These are phyloP conservation scores for Machimus rusticus DNA, from an alignment of 2,888 invertebrate genomes.

Conservation along the genomic window DNA sequence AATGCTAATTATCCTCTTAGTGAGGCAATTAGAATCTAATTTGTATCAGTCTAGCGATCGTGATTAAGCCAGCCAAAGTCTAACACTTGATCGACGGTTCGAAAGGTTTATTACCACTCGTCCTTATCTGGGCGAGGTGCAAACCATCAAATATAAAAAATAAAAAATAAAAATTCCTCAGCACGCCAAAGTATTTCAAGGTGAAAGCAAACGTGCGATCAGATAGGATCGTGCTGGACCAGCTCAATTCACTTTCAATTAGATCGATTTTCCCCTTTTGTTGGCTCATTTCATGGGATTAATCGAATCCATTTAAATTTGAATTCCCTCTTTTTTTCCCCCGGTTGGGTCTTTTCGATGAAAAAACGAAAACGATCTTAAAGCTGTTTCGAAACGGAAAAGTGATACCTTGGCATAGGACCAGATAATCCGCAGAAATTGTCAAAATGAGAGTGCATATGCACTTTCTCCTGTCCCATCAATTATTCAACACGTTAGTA, in stretches of 20 bases:
- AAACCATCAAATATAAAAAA: not conserved
- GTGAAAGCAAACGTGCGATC: not conserved
- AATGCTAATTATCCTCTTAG: not conserved
- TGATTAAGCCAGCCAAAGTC: not conserved
- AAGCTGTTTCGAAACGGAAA: not conserved
- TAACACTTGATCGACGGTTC: not conserved
- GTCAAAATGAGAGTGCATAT: not conserved
- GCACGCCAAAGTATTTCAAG: slow-evolving; percentile 12
- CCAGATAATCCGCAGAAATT: not conserved
- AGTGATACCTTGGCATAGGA: not conserved
- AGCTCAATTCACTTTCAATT: slow-evolving; percentile 15
- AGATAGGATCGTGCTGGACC: not conserved
- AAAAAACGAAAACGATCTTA: not conserved
- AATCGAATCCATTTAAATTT: not conserved
- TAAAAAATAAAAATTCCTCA: too few relatives aligned
- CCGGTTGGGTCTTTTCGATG: not conserved
- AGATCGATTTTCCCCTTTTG: slow-evolving; percentile 28
- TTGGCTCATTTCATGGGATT: not conserved
- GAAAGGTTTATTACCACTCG: not conserved
- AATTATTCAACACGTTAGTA: slow-evolving; percentile 1
- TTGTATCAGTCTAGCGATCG: not conserved
- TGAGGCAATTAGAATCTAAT: slow-evolving; percentile 11
- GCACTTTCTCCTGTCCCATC: slow-evolving; percentile 31
- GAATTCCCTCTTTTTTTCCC: not conserved
- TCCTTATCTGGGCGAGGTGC: not conserved